Base-by-base conservation (phyloP, 2,888 invertebrate species). In the Eupithecia tripunctaria region DNA sequence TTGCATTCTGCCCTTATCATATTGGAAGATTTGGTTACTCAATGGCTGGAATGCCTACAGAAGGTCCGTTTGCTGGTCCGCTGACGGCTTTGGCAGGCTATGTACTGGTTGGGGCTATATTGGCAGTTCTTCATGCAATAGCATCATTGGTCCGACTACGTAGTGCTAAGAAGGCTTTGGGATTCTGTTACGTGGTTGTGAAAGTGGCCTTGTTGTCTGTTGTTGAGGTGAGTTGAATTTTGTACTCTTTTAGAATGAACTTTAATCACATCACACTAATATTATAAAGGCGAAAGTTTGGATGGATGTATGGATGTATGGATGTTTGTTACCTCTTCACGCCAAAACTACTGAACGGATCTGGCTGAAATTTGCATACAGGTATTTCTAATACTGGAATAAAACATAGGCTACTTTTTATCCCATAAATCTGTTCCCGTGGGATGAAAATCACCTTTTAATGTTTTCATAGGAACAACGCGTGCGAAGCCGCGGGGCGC, bases 1-100 rank as follows among this genome's bases (percentile, higher is more conserved):
- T 99, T 94, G 99, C 99, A 60, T 99, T 99, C 87, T 97, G 97
- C 81, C 99, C 99, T 0, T 99, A 99, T 88, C 98, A 99, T 83
- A 98, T 99, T 92, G 99, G 99, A 1, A 96, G 97, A 82, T 96
- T 97, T 83, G 97, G 98, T 0, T 96, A 99, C 72, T 95, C 96
- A 15, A 95, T 97, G 64, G 92, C 92, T 27, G 93, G 93, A 0
- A 84, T 94, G 62, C 82, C 87, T 18, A 88, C 92, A 0, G 94
- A 95, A 95, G 97, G 97, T 1, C 98, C 99, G 82, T 99, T 99
- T 91, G 98, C 98, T 82, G 99, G 99, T 2, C 95, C 99, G 0
- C 93, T 99, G 72, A 99, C 98, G 0, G 98, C 99, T 0, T 89
- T 99, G 66, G 96, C 98, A 78, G 99, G 99, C 18, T 99, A 99